Evolutionary conservation across 1,140 invertebrate species (phyloP).

Genomic region (Drosophila littoralis): DNA sequence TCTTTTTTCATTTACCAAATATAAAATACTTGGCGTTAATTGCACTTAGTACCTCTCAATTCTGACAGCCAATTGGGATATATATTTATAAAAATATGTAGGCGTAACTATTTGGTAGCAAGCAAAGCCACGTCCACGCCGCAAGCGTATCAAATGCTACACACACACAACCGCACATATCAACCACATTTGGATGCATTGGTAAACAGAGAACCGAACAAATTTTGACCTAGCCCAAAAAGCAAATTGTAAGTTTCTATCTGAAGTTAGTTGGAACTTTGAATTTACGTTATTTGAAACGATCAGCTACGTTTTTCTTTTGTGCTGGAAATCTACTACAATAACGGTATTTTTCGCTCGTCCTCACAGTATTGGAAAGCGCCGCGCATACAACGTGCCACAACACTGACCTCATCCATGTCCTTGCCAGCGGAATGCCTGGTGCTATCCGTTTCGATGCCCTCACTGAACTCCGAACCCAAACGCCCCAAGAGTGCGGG

Average conservation of each 20-base stretch:
- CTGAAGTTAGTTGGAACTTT: slow-evolving; percentile 54
- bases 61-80: slow-evolving; percentile 57
- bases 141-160: slow-evolving; percentile 63
- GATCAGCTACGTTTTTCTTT: neutral
- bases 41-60: slow-evolving; percentile 67
- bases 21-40: slow-evolving; percentile 35
- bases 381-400: slow-evolving; percentile 78
- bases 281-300: neutral
- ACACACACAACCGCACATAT: slow-evolving; percentile 66
- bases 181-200: slow-evolving; percentile 76
- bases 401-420: slow-evolving; percentile 83
- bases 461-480: slow-evolving; percentile 76
- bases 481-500: slow-evolving; percentile 81
- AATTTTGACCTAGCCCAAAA: slow-evolving; percentile 56
- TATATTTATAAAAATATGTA: slow-evolving; percentile 37
- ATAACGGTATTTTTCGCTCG: slow-evolving; percentile 3
- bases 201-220: slow-evolving; percentile 62
- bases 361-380: slow-evolving; percentile 77
- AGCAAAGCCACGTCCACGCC: slow-evolving; percentile 62
- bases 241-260: slow-evolving; percentile 78
- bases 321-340: slow-evolving; percentile 6
- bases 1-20: slow-evolving; percentile 76
- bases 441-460: slow-evolving; percentile 83
- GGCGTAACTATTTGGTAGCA: slow-evolving; percentile 27
- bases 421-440: slow-evolving; percentile 83